A percentile compares a stretch with the other conserved stretches of the same genome.
Conservation (phyloP, 2,113 vertebrate species). For the Nannospalax galili region DNA sequence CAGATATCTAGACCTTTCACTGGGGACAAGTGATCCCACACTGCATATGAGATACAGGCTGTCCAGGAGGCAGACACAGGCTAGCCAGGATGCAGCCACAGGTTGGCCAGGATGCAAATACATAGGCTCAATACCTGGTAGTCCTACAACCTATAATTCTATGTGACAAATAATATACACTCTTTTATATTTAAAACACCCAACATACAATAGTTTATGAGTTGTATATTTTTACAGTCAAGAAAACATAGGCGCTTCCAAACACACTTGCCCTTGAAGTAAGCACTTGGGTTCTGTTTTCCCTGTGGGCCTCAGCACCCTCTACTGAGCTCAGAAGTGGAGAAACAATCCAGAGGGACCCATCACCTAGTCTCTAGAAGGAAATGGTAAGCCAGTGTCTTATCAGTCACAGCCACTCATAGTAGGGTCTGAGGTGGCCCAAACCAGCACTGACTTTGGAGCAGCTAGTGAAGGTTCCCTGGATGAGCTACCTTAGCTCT, state of each 20-base stretch:
- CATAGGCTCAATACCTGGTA: not conserved
- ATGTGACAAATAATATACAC: not conserved
- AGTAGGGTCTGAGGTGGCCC: not conserved
- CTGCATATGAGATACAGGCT: not conserved
- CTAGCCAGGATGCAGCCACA: no score
- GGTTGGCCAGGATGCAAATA: not conserved
- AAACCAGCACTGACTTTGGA: not conserved
- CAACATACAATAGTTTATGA: not conserved
- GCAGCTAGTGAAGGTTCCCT: not conserved
- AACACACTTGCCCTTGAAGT: not conserved
- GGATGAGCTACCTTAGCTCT: not conserved
- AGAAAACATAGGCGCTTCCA: not conserved
- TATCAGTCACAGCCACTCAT: not conserved
- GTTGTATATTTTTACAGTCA: not conserved
- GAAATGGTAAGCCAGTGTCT: not conserved
- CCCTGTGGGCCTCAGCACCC: not conserved
- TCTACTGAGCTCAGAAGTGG: not conserved
- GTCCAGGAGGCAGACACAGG: not conserved
- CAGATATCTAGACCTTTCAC: not conserved
- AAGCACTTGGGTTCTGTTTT: not conserved
- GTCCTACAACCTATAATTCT: not conserved
- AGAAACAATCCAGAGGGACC: not conserved
- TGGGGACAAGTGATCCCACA: no score
- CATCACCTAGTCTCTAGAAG: not conserved
- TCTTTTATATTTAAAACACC: constrained; percentile 35